Percentiles rank a stretch among this genome's conserved stretches.
Evolutionary conservation across 2,797 vertebrate species (phyloP).

Genomic region (Fundulus diaphanus): DNA sequence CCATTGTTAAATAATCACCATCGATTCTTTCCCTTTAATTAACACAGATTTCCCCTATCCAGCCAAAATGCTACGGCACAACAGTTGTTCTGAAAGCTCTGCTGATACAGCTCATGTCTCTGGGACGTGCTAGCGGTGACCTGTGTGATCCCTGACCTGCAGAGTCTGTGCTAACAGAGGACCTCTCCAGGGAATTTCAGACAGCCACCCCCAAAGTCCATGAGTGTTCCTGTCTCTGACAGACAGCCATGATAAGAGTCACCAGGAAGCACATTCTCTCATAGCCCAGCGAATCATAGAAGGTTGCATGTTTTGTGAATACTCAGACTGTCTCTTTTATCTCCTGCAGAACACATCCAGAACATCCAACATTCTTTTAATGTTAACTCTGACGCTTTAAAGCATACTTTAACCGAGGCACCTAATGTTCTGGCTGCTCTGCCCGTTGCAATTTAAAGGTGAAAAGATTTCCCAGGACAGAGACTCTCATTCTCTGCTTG

Average conservation of each 20-base stretch:
- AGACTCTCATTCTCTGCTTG: conserved; percentile 29
- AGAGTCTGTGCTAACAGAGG: conserved; percentile 54
- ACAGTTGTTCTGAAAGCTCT: not conserved
- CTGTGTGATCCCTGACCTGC: conserved; percentile 51
- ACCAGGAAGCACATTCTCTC: conserved; percentile 64
- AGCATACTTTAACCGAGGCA: not conserved
- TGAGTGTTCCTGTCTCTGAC: conserved; percentile 65
- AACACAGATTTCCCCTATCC: too few species aligned
- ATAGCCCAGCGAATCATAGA: conserved; percentile 48
- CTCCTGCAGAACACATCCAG: conserved; percentile 9
- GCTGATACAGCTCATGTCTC: conserved; percentile 4
- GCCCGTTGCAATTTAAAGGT: conserved; percentile 3
- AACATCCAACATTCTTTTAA: not conserved
- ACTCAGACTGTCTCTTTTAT: conserved; percentile 9
- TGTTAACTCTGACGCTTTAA: conserved; percentile 7
- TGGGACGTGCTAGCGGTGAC: conserved; percentile 29
- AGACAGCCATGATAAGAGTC: conserved; percentile 70
- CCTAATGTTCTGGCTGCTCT: not conserved
- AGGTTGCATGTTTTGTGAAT: conserved; percentile 45
- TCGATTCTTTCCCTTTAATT: not conserved
- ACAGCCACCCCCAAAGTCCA: conserved; percentile 60
- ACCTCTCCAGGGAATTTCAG: conserved; percentile 64
- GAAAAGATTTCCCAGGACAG: conserved; percentile 18
- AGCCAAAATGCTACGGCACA: not conserved
- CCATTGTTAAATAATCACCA: not conserved